Evolutionary conservation across 2,888 invertebrate genomes (phyloP).

Genomic region (Drosophila sordidapex): DNA sequence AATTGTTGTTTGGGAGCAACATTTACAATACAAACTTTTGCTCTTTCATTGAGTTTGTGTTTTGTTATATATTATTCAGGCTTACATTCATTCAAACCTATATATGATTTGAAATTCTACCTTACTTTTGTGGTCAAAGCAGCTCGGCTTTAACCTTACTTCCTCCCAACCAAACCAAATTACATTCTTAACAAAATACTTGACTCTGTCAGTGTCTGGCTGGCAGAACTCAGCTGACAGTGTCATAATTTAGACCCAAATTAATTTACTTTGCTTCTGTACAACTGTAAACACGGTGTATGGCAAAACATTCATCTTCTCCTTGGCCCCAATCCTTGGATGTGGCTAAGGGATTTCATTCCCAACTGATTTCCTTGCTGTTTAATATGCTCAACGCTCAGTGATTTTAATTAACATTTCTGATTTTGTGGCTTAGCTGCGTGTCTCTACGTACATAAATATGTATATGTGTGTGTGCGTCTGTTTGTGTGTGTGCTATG

Average conservation of each 20-base stretch:
- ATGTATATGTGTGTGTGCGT: conserved; percentile 9
- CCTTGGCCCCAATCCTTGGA: conserved; percentile 10
- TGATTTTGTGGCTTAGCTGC: conserved; percentile 70
- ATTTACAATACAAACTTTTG: background rate
- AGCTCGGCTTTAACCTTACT: background rate
- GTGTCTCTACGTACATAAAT: conserved; percentile 3
- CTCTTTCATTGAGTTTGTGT: background rate
- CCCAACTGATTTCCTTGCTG: conserved; percentile 60
- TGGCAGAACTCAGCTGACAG: conserved; percentile 23
- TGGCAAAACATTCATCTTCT: conserved; percentile 54
- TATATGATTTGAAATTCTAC: background rate
- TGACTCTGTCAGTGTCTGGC: background rate
- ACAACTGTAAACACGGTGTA: conserved; percentile 6
- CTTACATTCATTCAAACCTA: background rate
- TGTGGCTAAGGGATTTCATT: conserved; percentile 56
- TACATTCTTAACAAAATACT: conserved; percentile 2
- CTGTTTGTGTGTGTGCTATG: conserved; percentile 17
- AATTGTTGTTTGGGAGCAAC: background rate
- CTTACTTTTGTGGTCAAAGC: background rate
- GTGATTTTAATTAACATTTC: conserved; percentile 81
- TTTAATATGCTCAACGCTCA: conserved; percentile 64
- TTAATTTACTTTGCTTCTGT: conserved; percentile 53
- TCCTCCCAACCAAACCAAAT: background rate
- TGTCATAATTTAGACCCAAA: conserved; percentile 57
- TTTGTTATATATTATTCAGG: background rate